Evolutionary conservation across 2,888 invertebrate species (phyloP).

Genomic region (Callyntrura guangdongensis): DNA sequence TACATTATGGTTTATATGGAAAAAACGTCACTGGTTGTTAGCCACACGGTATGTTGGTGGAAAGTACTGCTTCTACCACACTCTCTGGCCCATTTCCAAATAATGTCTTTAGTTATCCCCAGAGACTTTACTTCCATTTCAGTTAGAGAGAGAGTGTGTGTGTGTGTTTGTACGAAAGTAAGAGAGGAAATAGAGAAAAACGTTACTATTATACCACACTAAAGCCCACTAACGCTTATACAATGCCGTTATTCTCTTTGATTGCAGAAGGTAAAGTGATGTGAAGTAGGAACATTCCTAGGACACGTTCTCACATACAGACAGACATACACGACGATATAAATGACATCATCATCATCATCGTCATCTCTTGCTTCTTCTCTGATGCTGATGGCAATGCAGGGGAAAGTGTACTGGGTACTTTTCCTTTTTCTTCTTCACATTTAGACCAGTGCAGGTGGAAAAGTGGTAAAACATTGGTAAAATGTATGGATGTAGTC

Average conservation of each 20-base stretch:
- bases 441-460: constrained; percentile 11
- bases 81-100: constrained; percentile 76
- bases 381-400: constrained; percentile 50
- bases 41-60: background rate
- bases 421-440: background rate
- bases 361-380: background rate
- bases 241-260: constrained; percentile 65
- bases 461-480: constrained; percentile 17
- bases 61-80: background rate
- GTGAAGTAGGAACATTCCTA: background rate
- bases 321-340: constrained; percentile 17
- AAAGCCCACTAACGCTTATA: constrained; percentile 22
- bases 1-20: background rate
- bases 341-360: constrained; percentile 42
- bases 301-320: constrained; percentile 4
- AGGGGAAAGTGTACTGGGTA: background rate
- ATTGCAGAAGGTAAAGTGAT: constrained; percentile 19
- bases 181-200: constrained; percentile 34
- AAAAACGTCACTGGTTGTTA: constrained; percentile 7
- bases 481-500: background rate
- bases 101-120: constrained; percentile 74
- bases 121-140: constrained; percentile 68
- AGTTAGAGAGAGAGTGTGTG: constrained; percentile 15
- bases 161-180: background rate
- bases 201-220: constrained; percentile 48